Conservation (phyloP, 1,140 invertebrate genomes). For the Lasioglossum albipes region DNA sequence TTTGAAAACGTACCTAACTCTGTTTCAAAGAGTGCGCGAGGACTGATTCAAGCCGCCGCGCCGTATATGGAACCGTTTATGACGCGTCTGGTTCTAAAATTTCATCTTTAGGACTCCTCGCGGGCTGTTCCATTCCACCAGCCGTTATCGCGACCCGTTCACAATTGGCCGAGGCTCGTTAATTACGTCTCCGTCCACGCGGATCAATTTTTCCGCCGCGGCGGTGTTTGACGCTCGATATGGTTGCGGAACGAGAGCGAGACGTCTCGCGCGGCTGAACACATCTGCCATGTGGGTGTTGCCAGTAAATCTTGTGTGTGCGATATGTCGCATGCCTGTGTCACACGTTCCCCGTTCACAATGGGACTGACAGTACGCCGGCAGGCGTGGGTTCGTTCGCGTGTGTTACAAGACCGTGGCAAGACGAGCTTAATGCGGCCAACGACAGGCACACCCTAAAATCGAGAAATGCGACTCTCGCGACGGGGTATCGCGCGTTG, state of each 20-base stretch:
- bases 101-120: background rate
- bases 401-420: slow-evolving; percentile 34
- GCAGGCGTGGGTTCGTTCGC: slow-evolving; percentile 16
- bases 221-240: background rate
- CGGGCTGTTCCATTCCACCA: too few species aligned
- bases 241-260: background rate
- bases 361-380: slow-evolving; percentile 44
- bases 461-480: slow-evolving; percentile 49
- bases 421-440: slow-evolving; percentile 54
- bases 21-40: too few species aligned
- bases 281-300: slow-evolving; percentile 74
- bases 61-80: too few species aligned
- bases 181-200: background rate
- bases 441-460: slow-evolving; percentile 68
- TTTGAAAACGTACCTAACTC: too few species aligned
- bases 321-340: slow-evolving; percentile 69
- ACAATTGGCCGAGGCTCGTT: background rate
- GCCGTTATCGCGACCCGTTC: background rate
- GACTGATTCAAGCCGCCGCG: too few species aligned
- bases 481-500: slow-evolving; percentile 16
- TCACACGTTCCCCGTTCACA: slow-evolving; percentile 55
- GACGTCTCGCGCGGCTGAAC: slow-evolving; percentile 62
- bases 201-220: background rate
- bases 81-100: too few species aligned
- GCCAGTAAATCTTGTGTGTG: slow-evolving; percentile 67